Evolutionary conservation across 2,888 invertebrate species (phyloP).

Genomic region (Hoplodrina ambigua): DNA sequence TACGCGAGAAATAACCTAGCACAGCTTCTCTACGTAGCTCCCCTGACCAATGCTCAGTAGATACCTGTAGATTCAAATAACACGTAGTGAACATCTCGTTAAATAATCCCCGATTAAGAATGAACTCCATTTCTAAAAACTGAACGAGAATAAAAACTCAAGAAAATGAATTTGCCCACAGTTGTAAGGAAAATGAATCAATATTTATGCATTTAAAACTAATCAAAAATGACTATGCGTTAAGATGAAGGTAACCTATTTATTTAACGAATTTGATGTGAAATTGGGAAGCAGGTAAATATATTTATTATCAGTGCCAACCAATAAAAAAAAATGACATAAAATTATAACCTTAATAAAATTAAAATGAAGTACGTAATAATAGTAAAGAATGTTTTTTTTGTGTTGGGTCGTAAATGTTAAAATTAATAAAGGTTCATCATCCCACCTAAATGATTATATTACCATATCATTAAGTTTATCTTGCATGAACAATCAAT

Average conservation of each 20-base stretch:
- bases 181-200: constrained; percentile 19
- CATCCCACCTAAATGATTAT: constrained; percentile 25
- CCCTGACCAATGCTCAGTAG: constrained; percentile 71
- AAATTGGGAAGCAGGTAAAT: constrained; percentile 5
- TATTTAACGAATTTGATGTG: constrained; percentile 1
- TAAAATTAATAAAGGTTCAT: constrained; percentile 14
- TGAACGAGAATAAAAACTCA: constrained; percentile 10
- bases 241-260: not conserved
- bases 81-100: constrained; percentile 4
- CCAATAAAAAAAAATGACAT: constrained; percentile 17
- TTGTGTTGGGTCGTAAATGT: constrained; percentile 13
- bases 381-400: constrained; percentile 14
- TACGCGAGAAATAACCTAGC: constrained; percentile 85
- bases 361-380: not conserved
- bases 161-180: constrained; percentile 15
- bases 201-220: constrained; percentile 7
- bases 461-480: constrained; percentile 39
- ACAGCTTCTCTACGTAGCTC: constrained; percentile 79
- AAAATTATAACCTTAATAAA: constrained; percentile 13
- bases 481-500: constrained; percentile 31
- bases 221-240: not conserved
- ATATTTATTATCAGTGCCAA: constrained; percentile 49
- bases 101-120: not conserved
- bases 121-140: not conserved
- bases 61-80: not conserved